Evolutionary conservation across 2,888 invertebrate genomes (phyloP).

Genomic region (Nomada goodeniana): DNA sequence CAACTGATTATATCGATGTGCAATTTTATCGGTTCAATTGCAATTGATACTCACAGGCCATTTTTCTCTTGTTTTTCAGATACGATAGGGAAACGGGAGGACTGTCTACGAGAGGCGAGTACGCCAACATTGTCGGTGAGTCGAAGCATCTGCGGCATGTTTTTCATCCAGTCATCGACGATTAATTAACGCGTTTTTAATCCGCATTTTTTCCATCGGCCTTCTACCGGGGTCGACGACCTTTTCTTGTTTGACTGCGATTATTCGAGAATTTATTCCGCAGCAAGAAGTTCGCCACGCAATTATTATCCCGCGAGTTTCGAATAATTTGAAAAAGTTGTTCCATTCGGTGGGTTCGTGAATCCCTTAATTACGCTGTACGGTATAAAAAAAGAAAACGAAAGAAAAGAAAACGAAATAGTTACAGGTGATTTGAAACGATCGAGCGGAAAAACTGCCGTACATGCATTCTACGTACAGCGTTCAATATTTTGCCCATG

Average conservation of each 20-base stretch:
- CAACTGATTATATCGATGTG: not conserved
- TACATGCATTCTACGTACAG: not conserved
- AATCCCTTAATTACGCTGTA: too few species aligned
- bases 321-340: not conserved
- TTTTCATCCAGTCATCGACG: constrained; percentile 66
- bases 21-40: constrained; percentile 18
- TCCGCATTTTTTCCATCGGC: constrained; percentile 33
- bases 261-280: constrained; percentile 42
- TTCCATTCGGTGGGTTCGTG: too few species aligned
- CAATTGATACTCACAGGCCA: not conserved
- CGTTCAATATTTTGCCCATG: not conserved
- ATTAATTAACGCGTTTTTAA: constrained; percentile 66
- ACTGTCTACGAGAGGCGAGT: constrained; percentile 33
- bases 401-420: too few species aligned
- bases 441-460: not conserved
- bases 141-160: constrained; percentile 52
- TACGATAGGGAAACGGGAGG: constrained; percentile 43
- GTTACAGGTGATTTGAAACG: not conserved
- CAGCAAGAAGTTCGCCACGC: constrained; percentile 17
- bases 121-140: constrained; percentile 73
- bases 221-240: constrained; percentile 33
- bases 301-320: constrained; percentile 11
- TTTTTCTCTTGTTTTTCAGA: constrained; percentile 50
- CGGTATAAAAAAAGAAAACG: too few species aligned
- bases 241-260: constrained; percentile 30